Percentiles rank a stretch among this genome's conserved stretches.
phyloP scores from a whole-genome alignment of 2,888 invertebrate species.

The Uloborus plumipes region DNA sequence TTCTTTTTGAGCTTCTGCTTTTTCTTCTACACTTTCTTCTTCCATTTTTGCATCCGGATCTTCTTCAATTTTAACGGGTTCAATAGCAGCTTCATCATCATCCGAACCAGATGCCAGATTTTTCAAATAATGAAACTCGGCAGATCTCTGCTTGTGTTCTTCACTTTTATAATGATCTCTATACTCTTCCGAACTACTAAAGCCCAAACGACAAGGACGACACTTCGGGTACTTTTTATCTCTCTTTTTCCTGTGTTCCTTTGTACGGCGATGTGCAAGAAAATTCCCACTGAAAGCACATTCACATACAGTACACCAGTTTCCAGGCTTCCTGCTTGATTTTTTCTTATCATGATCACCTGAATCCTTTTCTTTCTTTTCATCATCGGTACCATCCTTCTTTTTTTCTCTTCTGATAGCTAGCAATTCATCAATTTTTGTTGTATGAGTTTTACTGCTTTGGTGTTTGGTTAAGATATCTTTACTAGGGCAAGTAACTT shows the following conservation, averaged over 20 bases:
- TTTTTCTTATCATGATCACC: constrained; percentile 42
- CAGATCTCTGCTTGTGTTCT: constrained; percentile 58
- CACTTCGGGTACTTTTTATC: constrained; percentile 63
- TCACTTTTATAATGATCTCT: constrained; percentile 61
- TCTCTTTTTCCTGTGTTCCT: constrained; percentile 59
- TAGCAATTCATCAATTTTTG: constrained; percentile 52
- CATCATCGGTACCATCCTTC: constrained; percentile 30
- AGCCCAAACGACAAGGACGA: constrained; percentile 57
- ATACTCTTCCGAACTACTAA: constrained; percentile 61
- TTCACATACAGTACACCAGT: constrained; percentile 63
- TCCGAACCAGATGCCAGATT: constrained; percentile 57
- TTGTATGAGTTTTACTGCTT: constrained; percentile 38
- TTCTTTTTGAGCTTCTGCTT: constrained; percentile 8
- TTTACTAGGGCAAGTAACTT: constrained; percentile 46
- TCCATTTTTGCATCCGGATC: constrained; percentile 25
- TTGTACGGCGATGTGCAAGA: constrained; percentile 59
- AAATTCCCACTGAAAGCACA: constrained; percentile 58
- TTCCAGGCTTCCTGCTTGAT: constrained; percentile 41
- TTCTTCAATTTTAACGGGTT: constrained; percentile 49
- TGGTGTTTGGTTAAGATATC: constrained; percentile 41
- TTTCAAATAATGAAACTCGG: constrained; percentile 61
- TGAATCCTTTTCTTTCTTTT: constrained; percentile 34
- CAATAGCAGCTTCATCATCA: constrained; percentile 61
- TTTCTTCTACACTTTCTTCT: constrained; percentile 51
- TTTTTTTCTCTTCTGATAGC: constrained; percentile 46